Conservation (phyloP, 35 echinoderm and acorn worm species). For the Hemicentrotus pulcherrimus region DNA sequence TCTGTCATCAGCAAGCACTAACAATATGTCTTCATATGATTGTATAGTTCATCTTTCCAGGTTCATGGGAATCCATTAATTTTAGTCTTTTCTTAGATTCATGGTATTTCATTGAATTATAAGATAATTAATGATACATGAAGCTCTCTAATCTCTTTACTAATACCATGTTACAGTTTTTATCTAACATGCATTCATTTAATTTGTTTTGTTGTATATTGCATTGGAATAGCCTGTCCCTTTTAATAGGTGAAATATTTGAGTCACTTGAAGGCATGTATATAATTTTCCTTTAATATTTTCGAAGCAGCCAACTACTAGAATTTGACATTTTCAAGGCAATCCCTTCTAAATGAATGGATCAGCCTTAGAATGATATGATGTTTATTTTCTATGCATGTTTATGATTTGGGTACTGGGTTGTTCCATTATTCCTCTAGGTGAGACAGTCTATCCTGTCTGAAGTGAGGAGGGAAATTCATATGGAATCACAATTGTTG, state of each 20-base stretch:
- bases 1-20: not conserved
- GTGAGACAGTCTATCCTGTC: conserved; percentile 50
- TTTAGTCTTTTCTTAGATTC: not conserved
- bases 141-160: not conserved
- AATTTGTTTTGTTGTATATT: not conserved
- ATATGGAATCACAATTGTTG: conserved; percentile 42
- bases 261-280: not conserved
- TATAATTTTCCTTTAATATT: not conserved
- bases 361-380: not conserved
- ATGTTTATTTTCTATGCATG: not conserved
- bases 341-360: not conserved
- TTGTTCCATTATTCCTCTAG: conserved; percentile 44
- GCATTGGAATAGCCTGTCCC: not conserved
- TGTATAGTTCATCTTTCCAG: not conserved
- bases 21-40: not conserved
- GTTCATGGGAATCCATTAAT: not conserved
- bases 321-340: not conserved
- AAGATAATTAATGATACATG: not conserved
- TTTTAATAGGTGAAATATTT: not conserved
- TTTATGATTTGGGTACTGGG: conserved; percentile 27
- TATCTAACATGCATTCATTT: not conserved
- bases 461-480: conserved; percentile 44
- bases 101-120: not conserved
- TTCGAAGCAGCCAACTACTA: not conserved
- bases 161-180: not conserved